A percentile compares a stretch with the other conserved stretches of the same genome.
These are phyloP conservation scores for Ophioninae sp. DNA, from an alignment of 2,888 invertebrate species.

Conservation along the genomic window DNA sequence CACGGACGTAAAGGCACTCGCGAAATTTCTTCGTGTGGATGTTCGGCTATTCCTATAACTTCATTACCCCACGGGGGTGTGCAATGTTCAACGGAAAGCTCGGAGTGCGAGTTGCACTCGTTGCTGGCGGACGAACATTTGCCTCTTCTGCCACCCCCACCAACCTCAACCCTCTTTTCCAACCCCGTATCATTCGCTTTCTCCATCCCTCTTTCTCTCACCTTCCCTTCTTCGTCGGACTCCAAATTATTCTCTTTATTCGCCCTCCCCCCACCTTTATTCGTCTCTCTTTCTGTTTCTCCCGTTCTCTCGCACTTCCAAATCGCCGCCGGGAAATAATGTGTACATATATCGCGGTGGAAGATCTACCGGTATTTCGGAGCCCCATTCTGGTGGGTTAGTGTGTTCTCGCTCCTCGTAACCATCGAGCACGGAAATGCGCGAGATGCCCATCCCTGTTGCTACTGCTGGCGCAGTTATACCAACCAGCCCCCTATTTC, in stretches of 20 bases:
- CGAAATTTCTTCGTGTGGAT: conserved; percentile 6
- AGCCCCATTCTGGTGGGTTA: conserved; percentile 36
- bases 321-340: conserved; percentile 49
- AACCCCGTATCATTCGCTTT: too few species aligned
- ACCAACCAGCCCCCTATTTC: conserved; percentile 1
- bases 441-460: conserved; percentile 1
- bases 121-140: neutral
- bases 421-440: conserved; percentile 31
- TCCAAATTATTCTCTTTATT: too few species aligned
- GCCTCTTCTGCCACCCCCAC: too few species aligned
- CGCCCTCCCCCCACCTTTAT: too few species aligned
- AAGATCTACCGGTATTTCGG: conserved; percentile 35
- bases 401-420: conserved; percentile 42
- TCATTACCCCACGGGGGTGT: conserved; percentile 52
- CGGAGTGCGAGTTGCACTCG: conserved; percentile 55
- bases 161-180: too few species aligned
- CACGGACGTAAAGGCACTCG: conserved; percentile 4
- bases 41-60: conserved; percentile 56
- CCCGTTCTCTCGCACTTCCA: conserved; percentile 15
- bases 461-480: neutral
- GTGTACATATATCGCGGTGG: conserved; percentile 17
- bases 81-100: conserved; percentile 53
- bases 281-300: neutral
- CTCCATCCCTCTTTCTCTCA: too few species aligned
- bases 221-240: too few species aligned